Base-by-base conservation (phyloP, 2,797 vertebrate genomes). In the Epinephelus awoara region DNA sequence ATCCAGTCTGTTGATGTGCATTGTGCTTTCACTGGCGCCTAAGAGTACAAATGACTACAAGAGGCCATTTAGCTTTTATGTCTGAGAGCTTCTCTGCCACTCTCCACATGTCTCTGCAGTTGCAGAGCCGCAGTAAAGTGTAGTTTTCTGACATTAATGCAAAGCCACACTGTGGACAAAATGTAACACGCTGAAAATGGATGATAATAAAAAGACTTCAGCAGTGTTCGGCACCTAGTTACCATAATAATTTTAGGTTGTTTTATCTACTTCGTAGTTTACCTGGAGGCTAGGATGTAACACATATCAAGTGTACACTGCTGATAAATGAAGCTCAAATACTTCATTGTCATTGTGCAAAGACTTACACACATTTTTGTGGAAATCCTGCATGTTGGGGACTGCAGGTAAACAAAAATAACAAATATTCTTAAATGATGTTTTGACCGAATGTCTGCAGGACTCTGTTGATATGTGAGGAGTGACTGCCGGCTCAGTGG, bases 51-150 rank as follows among this genome's bases (percentile, higher is more conserved):
- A 78, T 62, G 47, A 80, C 67, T 75, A 23, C 52, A 55, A 75
- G 66, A 78, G 64, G 59, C 76, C 83, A 81, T 85, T 90, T 83
- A 77, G 82, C 67, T 80, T 74, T 82, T 58, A 82, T 55, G 72
- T 72, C 68, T 77, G 65, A 81, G 61, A 85, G 77, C 11, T 78
- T 77, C 57, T 82, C 64, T 76, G 55, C 66, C 63, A 6, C 58
- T 50, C 8, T 75, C 50, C 69, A 38, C 71, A 62, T 57, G 70
- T 66, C 57, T 4, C 63, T 51, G 23, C 49, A 56, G 71, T 51
- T 34, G 27, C 61, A 44, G 9, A 65, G 63, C 38, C 47, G 21
- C 72, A 42, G 11, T 54, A 44, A 15, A 9, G 17, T 72, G 47
- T 58, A 63, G 10, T 46, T 61, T 63, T 68, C 61, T 66, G 51